Percentiles rank a stretch among this genome's conserved stretches.
phyloP scores from a whole-genome alignment of 2,888 invertebrate genomes.

The Stenotaenia linearis region DNA sequence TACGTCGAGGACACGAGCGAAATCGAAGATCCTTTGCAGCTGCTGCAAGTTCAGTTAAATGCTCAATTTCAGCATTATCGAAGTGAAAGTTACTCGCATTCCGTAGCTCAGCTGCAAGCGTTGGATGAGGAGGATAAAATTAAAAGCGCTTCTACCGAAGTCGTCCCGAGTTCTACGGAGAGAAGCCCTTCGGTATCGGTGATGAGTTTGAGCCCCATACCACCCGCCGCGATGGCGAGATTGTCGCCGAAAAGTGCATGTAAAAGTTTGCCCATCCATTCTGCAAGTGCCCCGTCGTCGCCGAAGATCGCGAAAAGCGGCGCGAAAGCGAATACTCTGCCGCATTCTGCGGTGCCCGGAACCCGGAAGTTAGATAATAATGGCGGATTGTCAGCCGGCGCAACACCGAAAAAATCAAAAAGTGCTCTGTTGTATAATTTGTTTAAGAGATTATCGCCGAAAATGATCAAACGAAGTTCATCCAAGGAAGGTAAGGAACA shows the following conservation, averaged over 20 bases:
- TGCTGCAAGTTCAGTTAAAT: not conserved
- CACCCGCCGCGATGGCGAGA: not conserved
- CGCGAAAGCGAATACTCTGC: constrained; percentile 33
- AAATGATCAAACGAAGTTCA: constrained; percentile 35
- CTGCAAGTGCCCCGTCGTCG: constrained; percentile 34
- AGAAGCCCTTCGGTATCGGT: not conserved
- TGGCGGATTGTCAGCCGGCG: not conserved
- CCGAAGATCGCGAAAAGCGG: constrained; percentile 28
- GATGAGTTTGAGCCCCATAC: not conserved
- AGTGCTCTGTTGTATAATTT: constrained; percentile 38
- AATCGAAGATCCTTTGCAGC: not conserved
- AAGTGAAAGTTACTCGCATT: constrained; percentile 9
- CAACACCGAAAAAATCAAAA: constrained; percentile 36
- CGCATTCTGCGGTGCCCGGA: constrained; percentile 13
- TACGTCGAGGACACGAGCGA: not conserved
- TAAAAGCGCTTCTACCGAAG: not conserved
- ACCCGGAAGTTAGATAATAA: not conserved
- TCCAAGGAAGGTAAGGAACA: constrained; percentile 34
- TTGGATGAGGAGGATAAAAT: not conserved
- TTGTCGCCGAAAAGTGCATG: constrained; percentile 13
- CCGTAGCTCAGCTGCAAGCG: not conserved
- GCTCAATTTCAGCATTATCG: constrained; percentile 6
- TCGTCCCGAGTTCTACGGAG: not conserved
- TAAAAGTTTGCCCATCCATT: not conserved
- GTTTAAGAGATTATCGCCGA: constrained; percentile 37